Conservation (phyloP, 2,113 vertebrate species). For the Thalassoma bifasciatum region DNA sequence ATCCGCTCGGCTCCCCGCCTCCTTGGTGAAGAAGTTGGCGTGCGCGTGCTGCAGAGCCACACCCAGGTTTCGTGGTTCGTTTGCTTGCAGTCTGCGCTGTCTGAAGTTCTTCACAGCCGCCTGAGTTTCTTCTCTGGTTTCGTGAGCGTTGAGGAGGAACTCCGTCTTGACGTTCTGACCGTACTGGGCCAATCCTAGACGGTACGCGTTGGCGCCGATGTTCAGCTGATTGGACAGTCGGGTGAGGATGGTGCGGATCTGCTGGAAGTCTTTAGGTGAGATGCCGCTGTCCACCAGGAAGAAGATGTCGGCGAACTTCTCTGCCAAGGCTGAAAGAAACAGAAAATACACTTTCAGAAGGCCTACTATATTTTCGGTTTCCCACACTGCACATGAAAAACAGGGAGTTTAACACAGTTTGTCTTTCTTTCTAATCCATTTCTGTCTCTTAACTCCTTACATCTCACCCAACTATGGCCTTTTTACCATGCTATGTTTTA, state of each 20-base stretch:
- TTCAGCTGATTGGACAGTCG: conserved; percentile 74
- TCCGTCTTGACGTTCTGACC: conserved; percentile 66
- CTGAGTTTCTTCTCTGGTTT: conserved; percentile 68
- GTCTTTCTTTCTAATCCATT: neutral
- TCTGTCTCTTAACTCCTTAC: neutral
- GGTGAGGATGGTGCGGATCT: conserved; percentile 66
- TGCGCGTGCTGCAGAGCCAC: conserved; percentile 74
- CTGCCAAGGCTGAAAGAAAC: conserved; percentile 72
- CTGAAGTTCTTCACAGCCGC: conserved; percentile 60
- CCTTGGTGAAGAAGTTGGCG: conserved; percentile 72
- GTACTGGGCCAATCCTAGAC: conserved; percentile 86
- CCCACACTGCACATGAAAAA: neutral
- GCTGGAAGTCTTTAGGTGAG: conserved; percentile 56
- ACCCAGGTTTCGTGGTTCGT: conserved; percentile 70
- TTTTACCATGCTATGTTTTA: no score
- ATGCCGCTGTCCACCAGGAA: conserved; percentile 85
- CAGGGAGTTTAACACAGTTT: neutral
- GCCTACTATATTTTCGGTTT: no score
- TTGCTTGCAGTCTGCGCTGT: conserved; percentile 4
- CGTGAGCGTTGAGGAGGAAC: conserved; percentile 80
- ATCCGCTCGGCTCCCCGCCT: conserved; percentile 76
- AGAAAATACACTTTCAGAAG: neutral
- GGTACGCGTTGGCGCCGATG: conserved; percentile 74
- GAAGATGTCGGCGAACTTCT: conserved; percentile 84
- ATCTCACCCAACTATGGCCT: no score